These are phyloP conservation scores for Peromyscus aztecus DNA, from an alignment of 2,797 vertebrate genomes.

Conservation along the genomic window DNA sequence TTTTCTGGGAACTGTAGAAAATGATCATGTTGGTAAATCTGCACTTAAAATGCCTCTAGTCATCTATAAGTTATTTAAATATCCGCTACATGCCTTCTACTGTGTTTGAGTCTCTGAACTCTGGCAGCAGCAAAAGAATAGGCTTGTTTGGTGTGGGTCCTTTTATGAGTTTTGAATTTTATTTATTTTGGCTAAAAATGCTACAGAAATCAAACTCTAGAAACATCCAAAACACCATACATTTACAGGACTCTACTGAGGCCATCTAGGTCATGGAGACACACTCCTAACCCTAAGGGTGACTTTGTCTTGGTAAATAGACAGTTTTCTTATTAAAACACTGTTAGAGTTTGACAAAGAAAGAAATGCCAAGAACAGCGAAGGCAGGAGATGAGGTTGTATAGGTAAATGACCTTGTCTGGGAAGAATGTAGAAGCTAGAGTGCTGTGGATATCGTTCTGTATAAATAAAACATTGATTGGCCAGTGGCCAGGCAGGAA, in stretches of 20 bases:
- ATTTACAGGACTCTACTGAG: not conserved
- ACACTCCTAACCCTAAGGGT: not conserved
- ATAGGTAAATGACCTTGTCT: fast-evolving
- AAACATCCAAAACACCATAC: not conserved
- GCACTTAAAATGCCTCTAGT: constrained; percentile 61
- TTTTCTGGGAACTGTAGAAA: constrained; percentile 79
- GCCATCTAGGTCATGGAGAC: not conserved
- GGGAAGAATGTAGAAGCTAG: not conserved
- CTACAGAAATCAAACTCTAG: not conserved
- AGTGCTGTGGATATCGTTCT: too few species aligned
- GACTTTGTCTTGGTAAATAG: not conserved
- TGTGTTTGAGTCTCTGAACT: not conserved
- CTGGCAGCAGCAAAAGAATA: not conserved
- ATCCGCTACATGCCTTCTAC: not conserved
- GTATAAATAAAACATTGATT: too few species aligned
- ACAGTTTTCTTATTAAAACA: not conserved
- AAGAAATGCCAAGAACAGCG: not conserved
- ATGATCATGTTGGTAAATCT: constrained; percentile 77
- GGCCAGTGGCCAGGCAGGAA: too few species aligned
- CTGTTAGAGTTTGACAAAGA: not conserved
- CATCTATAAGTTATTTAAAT: not conserved
- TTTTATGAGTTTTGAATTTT: not conserved
- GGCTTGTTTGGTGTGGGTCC: not conserved
- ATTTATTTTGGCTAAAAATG: constrained; percentile 28
- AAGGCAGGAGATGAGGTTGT: not conserved